Evolutionary conservation across 2,797 vertebrate genomes (phyloP).

Genomic region (Tokudaia tokunoshimensis): DNA sequence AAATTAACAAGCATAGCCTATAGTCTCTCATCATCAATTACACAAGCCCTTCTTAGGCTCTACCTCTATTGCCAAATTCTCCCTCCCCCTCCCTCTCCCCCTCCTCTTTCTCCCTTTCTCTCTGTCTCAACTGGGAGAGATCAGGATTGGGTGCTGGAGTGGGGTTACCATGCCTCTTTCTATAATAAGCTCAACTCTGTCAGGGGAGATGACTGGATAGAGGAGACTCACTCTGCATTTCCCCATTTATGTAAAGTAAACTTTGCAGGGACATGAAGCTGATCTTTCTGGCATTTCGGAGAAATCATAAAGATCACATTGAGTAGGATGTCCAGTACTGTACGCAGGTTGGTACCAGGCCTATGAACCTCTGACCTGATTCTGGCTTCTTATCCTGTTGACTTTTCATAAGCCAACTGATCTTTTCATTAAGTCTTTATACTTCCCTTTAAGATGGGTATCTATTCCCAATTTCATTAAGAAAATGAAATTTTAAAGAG

Average conservation of each 20-base stretch:
- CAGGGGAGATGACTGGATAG: not conserved
- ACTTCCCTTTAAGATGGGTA: not conserved
- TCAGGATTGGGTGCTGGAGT: not conserved
- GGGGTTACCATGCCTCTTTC: not conserved
- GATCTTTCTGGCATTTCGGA: not conserved
- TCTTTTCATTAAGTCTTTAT: not conserved
- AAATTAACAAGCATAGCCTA: not conserved
- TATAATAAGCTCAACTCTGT: not conserved
- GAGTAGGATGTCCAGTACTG: not conserved
- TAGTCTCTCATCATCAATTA: accelerated
- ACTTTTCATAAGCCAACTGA: not conserved
- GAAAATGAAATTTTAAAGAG: not conserved
- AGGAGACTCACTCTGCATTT: not conserved
- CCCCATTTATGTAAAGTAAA: not conserved
- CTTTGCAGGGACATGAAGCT: not conserved
- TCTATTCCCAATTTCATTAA: not conserved
- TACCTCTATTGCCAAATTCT: accelerated
- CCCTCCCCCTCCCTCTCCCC: too few relatives aligned
- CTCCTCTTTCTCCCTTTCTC: too few relatives aligned
- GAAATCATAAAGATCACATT: accelerated
- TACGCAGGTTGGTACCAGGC: accelerated
- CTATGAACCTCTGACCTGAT: not conserved
- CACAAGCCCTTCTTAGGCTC: not conserved
- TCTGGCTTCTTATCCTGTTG: not conserved
- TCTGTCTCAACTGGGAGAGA: accelerated